Conservation (phyloP, 92 coral and sea anemone genomes). For the Epizoanthus fatuus region DNA sequence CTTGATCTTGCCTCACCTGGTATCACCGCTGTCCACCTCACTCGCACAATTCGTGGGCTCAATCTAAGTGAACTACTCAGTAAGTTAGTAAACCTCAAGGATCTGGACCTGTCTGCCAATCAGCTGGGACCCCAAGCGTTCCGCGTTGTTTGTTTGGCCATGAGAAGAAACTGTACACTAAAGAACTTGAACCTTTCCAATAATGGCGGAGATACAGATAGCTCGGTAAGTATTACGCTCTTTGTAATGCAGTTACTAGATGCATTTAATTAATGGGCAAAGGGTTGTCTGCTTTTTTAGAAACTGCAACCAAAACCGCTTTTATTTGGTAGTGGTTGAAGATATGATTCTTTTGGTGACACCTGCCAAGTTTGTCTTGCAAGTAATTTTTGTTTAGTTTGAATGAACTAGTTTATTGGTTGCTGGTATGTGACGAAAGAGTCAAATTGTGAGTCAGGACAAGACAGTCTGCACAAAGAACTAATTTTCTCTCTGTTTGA, state of each 20-base stretch:
- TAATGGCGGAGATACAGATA: slow-evolving; percentile 74
- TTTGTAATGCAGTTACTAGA: background rate
- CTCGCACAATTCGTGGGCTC: slow-evolving; percentile 55
- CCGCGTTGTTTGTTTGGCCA: slow-evolving; percentile 72
- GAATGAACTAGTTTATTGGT: no score
- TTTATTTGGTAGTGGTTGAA: no score
- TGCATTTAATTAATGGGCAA: no score
- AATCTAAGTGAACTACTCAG: slow-evolving; percentile 33
- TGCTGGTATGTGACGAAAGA: no score
- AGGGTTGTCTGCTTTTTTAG: no score
- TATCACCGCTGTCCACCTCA: slow-evolving; percentile 55
- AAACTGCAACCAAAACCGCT: no score
- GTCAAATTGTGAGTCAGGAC: no score
- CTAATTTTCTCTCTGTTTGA: no score
- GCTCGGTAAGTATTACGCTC: slow-evolving; percentile 67
- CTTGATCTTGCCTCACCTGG: slow-evolving; percentile 53
- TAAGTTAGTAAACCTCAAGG: slow-evolving; percentile 52
- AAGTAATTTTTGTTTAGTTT: no score
- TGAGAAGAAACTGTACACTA: slow-evolving; percentile 58
- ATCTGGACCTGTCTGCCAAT: slow-evolving; percentile 71
- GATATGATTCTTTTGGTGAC: no score
- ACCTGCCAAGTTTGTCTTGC: no score
- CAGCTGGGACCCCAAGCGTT: slow-evolving; percentile 79
- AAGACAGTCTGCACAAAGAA: no score
- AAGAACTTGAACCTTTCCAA: slow-evolving; percentile 69